Base-by-base conservation (phyloP, 1,140 invertebrate genomes). In the Meloidogyne floridensis region DNA sequence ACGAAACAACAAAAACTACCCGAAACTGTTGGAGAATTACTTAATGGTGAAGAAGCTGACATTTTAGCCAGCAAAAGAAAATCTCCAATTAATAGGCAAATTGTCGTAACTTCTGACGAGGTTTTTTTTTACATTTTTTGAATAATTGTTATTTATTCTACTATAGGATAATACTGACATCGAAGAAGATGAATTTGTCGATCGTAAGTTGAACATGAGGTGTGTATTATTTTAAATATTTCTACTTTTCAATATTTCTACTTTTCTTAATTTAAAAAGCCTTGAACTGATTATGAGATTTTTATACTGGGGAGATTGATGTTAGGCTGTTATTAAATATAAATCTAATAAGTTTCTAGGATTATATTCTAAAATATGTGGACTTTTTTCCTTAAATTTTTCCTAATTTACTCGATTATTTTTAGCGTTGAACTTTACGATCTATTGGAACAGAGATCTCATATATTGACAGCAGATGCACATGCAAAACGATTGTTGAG, bases 371-470 rank as follows among this genome's bases (percentile, higher is more conserved):
- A 32, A 32, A 32, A 32, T 32, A 32, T 32, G 32, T 32, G 32
- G 32, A 32, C 32, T 32, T 32, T 32, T 32, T 32, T 32, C 32
- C 15, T 8, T 0, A 70, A 32, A 53, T 11, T 15, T 15, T 15
- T 59, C 13, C 0, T 15, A 8, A n/a, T 78, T 2, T 2, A 32
- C 13, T 59, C 0, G 13, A 15, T 32, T 15, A 11, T 71, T n/a
- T 65, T 56, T 18, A 79, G 77, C 47, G 65, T 43, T 9, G 77
- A 79, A 47, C 77, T 79, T 20, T 72, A 79, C 43, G 20, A 72
- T 42, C 77, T 79, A 15, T 72, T 79, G 18, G 77, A 79, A 47
- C 77, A 79, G 54, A 51, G 65, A 9, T 2, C 72, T 43, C 56
- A 79, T 43, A 69, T 79, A 51, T 65, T 69, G n/a, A 18, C 65